phyloP scores from a whole-genome alignment of 2,888 invertebrate genomes.

The Clitarchus hookeri region DNA sequence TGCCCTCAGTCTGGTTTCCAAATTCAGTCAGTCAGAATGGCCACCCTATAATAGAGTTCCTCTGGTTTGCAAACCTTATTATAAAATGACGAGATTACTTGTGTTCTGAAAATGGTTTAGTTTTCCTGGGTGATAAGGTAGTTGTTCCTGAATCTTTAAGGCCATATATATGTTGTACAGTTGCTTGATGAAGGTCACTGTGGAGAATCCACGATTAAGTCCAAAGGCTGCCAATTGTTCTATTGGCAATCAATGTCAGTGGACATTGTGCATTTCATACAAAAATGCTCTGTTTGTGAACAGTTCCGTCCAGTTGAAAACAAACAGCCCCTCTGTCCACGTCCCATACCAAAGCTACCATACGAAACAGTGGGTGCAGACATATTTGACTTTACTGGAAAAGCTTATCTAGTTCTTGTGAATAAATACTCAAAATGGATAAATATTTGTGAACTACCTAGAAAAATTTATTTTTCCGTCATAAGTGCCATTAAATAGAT shows the following conservation, averaged over 20 bases:
- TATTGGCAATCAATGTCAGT: neutral
- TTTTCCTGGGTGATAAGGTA: neutral
- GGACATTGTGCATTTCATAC: neutral
- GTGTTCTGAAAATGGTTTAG: neutral
- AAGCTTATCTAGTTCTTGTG: neutral
- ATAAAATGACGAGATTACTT: too few species aligned
- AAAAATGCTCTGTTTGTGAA: neutral
- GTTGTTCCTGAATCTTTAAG: neutral
- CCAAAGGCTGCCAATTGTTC: neutral
- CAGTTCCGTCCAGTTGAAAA: neutral
- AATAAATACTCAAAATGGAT: neutral
- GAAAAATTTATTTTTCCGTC: neutral
- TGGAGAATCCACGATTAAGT: too few species aligned
- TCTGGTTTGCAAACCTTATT: too few species aligned
- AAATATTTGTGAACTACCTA: neutral
- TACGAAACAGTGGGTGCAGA: neutral
- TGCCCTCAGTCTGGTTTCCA: too few species aligned
- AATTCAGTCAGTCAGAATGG: too few species aligned
- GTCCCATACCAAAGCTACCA: neutral
- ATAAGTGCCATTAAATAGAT: neutral
- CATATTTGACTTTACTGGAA: neutral
- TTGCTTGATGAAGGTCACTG: neutral
- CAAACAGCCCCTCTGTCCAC: neutral
- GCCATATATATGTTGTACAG: neutral
- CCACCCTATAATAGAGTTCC: too few species aligned